Evolutionary conservation across 2,113 vertebrate species (phyloP), one percentile per base, ranked within the genome.

Genomic region (Orcinus orca): DNA sequence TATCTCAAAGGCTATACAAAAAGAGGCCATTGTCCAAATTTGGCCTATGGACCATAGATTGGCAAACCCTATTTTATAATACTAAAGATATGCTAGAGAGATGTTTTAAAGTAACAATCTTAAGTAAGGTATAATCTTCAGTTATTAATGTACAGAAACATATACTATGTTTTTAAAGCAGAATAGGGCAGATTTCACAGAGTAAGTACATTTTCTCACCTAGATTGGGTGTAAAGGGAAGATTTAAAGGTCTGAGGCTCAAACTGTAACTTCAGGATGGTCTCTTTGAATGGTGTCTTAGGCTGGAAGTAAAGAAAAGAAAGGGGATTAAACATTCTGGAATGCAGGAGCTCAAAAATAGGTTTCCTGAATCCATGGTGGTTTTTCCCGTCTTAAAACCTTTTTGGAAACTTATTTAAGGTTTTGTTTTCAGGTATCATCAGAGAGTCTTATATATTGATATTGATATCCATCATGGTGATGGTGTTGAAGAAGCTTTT

Each of bases 391-490:
- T 68, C 50, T 80, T 92, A 74, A 53, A 65, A 84, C 25, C 31
- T 70, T 89, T 60, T 71, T n/a, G 36, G 68, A 73, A 76, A 21
- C 23, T 53, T 90, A 67, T 10, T 41, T 82, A 53, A 4, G 79
- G 31, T 58, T 90, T 96, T 92, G 11, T 96, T 98, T 96, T 91
- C 96, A 99, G 99, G 93, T 99, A 99, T 97, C 99, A 99, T 98
- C 99, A 99, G 98, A 99, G 99, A 98, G 99, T 99, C 80, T 98
- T 99, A 31, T 99, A 99, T 97, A 99, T 99, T 98, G 99, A 99
- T 97, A 99, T 99, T 97, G 99, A 99, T 97, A 99, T 99, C 91
- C 99, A 99, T 98, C 99, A 99, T 95, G 99, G 99, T 97, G 99
- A 99, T 98, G 99, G 99, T 97, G 99, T 99, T 94, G 99, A 99